A percentile compares a stretch with the other conserved stretches of the same genome.
These are phyloP conservation scores for Xiphophorus couchianus DNA, from an alignment of 2,113 vertebrate species.

Conservation along the genomic window DNA sequence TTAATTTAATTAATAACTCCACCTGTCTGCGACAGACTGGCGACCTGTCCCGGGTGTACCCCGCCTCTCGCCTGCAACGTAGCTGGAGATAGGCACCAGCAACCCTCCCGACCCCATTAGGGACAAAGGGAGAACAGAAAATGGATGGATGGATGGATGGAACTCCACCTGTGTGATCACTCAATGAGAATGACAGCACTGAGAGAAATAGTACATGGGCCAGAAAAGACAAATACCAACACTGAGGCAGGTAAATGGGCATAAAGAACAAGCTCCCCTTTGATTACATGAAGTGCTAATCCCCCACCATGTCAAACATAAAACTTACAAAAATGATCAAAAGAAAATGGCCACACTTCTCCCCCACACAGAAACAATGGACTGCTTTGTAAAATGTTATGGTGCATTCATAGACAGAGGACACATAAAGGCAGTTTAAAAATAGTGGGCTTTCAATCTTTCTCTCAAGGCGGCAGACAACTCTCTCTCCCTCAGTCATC, in stretches of 20 bases:
- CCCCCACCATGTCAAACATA: conserved; percentile 83
- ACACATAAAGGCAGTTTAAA: conserved; percentile 87
- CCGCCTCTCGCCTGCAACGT: too few relatives aligned
- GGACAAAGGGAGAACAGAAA: too few relatives aligned
- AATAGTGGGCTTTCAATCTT: conserved; percentile 59
- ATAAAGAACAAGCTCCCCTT: conserved; percentile 51
- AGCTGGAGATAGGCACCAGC: too few relatives aligned
- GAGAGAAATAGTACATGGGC: conserved; percentile 25
- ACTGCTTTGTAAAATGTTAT: conserved; percentile 82
- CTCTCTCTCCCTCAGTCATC: conserved; percentile 32
- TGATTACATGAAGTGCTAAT: conserved; percentile 71
- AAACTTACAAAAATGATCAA: conserved; percentile 92
- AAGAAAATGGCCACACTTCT: conserved; percentile 84
- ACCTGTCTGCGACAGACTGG: too few relatives aligned
- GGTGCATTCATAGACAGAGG: conserved; percentile 80
- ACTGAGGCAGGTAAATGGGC: conserved; percentile 38
- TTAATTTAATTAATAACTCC: conserved; percentile 4
- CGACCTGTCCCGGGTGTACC: too few relatives aligned
- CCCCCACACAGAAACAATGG: conserved; percentile 84
- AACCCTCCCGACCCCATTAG: too few relatives aligned
- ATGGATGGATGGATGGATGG: too few relatives aligned
- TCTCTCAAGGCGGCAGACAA: conserved; percentile 40
- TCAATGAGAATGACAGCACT: conserved; percentile 8
- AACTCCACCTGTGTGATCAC: conserved; percentile 25
- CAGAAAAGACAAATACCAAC: conserved; percentile 42